Evolutionary conservation across 1,140 invertebrate genomes (phyloP), one percentile per base, ranked within the genome.

Genomic region (Rhagoletis pomonella): DNA sequence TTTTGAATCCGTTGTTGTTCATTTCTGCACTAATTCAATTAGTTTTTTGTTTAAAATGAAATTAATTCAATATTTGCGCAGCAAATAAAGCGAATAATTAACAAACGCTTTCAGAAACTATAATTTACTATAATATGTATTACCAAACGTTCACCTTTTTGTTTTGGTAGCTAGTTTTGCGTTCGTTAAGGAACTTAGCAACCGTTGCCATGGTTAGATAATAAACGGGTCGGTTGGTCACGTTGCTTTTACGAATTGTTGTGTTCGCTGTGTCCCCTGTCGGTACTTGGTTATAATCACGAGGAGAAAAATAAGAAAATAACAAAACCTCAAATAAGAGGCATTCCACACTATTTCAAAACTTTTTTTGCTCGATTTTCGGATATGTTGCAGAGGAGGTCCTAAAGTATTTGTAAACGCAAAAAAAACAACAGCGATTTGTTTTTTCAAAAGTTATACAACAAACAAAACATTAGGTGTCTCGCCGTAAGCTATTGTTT

Each of bases 1-100:
- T 81, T 42, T 58, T 81, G 73, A 6, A 47, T 4, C 50, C 44
- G 73, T 55, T 81, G n/a, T 10, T 81, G 47, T 47, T 81, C 73
- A 81, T 81, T 55, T 50, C 4, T 2, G 12, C 3, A 58, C 6
- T 29, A 29, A 58, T 29, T 29, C 29, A 29, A 6, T 81, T 55
- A 55, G 1, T 81, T 81, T 77, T 81, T n/a, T 29, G n/a, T n/a
- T 5, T 4, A 17, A 73, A 44, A 47, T 29, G 29, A 42, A 4
- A 4, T 73, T 67, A 10, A 39, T 9, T 4, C 3, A 42, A 67
- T 9, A 39, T 67, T 67, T 29, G 2, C 62, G 4, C 6, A 47
- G 50, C 50, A 73, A 73, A 73, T 73, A 44, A 4, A 44, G 1
- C 39, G 6, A 73, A 44, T 17, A 0, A 44, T n/a, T 44, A 3